Evolutionary conservation across 2,113 vertebrate species (phyloP), one percentile per base, ranked within the genome.

Genomic region (Poeciliopsis prolifica): DNA sequence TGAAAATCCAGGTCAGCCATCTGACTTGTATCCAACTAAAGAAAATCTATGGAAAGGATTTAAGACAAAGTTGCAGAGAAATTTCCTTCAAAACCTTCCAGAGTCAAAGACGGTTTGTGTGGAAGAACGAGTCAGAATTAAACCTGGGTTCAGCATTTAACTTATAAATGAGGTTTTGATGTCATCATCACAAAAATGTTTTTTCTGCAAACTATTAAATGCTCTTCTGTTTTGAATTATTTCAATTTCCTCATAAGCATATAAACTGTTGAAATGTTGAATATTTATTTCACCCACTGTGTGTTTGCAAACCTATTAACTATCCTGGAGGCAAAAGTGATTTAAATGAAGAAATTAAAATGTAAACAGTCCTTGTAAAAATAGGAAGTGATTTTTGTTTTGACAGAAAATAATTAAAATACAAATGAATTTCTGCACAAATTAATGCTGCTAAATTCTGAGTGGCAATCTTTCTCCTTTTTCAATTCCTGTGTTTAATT

Each of bases 381-480:
- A 33, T 60, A n/a, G 80, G 28, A 37, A 61, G 37, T 76, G 61
- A 37, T 60, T 35, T n/a, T 17, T 31, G 72, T 70, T 58, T 40
- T 73, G 44, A 67, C 8, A 77, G 35, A 70, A 82, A 61, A 61
- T 66, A 63, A 78, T 72, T 61, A 68, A 75, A 82, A 87, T 84
- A 82, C 65, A 48, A 77, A 79, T 79, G 63, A 37, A 80, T 81
- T 78, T 71, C 58, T 33, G 78, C 77, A 81, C 64, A 63, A 68
- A 30, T 75, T 69, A 70, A 75, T 86, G 81, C 72, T 72, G 51
- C 65, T 71, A 74, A 83, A 75, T 48, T 73, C 68, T 28, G 61
- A 80, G 58, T 67, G n/a, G 51, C 42, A 44, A 74, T 79, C 61
- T 72, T 10, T 75, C 60, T 72, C 14, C 37, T 48, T 48, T 68